A percentile compares a stretch with the other conserved stretches of the same genome.
phyloP scores from a whole-genome alignment of 1,140 invertebrate species.

The Drosophila takahashii region DNA sequence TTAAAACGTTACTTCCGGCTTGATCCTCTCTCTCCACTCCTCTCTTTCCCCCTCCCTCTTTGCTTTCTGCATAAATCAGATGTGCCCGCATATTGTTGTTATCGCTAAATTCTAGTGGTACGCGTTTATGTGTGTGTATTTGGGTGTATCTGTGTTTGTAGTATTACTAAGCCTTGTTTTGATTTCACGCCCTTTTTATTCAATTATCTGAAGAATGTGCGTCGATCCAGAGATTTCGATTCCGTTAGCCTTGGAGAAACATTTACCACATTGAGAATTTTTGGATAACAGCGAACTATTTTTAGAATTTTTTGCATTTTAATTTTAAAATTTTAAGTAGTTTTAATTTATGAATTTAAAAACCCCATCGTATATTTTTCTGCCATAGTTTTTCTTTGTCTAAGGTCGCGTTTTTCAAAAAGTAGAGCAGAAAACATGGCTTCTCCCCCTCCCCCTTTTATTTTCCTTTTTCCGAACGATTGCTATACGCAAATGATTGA shows the following conservation, averaged over 20 bases:
- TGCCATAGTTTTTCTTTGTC: not conserved
- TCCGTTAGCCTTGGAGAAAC: not conserved
- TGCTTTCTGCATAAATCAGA: slow-evolving; percentile 29
- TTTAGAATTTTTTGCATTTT: too few relatives aligned
- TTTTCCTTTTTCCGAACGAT: not conserved
- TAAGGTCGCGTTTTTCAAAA: slow-evolving; percentile 22
- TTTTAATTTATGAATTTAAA: too few relatives aligned
- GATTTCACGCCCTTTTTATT: slow-evolving; percentile 31
- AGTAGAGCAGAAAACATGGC: slow-evolving; percentile 23
- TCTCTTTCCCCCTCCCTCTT: not conserved
- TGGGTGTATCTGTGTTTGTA: not conserved
- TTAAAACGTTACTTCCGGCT: slow-evolving; percentile 50
- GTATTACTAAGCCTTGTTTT: slow-evolving; percentile 33
- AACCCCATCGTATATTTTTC: not conserved
- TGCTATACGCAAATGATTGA: slow-evolving; percentile 43
- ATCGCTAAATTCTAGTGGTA: slow-evolving; percentile 29
- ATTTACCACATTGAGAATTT: too few relatives aligned
- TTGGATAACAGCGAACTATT: too few relatives aligned
- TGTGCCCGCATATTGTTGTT: slow-evolving; percentile 42
- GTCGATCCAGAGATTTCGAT: slow-evolving; percentile 5
- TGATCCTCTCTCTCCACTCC: slow-evolving; percentile 17
- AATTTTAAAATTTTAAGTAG: too few relatives aligned
- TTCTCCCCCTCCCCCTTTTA: too few relatives aligned
- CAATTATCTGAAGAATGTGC: slow-evolving; percentile 21
- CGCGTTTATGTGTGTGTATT: not conserved